Conservation (phyloP, 2,888 invertebrate genomes). For the Himalopsyche japonica region DNA sequence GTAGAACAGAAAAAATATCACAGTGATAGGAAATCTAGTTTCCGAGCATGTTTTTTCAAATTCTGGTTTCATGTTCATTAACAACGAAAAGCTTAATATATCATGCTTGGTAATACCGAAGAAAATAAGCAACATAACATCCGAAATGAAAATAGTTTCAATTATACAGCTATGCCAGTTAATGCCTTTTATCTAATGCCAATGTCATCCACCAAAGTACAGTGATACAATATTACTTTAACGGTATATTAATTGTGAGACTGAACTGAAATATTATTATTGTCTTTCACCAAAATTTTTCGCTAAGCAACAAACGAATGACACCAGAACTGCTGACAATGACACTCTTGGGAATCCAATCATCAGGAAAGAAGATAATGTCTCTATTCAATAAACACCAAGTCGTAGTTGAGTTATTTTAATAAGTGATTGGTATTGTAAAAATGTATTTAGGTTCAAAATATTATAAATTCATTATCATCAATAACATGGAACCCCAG, state of each 20-base stretch:
- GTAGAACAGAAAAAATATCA: too few species aligned
- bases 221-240: neutral
- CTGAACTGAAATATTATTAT: neutral
- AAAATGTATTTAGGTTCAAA: too few species aligned
- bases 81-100: too few species aligned
- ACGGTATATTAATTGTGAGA: neutral
- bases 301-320: neutral
- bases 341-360: neutral
- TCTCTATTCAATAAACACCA: neutral
- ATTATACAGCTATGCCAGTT: neutral
- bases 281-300: neutral
- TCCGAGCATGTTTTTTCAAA: too few species aligned
- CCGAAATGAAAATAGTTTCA: neutral
- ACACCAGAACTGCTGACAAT: neutral
- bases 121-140: too few species aligned
- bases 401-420: neutral
- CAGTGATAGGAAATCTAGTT: too few species aligned
- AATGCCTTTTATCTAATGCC: neutral
- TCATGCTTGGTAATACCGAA: too few species aligned
- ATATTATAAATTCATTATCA: too few species aligned
- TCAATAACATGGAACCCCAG: too few species aligned
- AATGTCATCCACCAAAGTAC: neutral
- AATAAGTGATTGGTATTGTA: neutral
- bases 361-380: neutral
- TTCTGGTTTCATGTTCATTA: too few species aligned